Percentiles rank a stretch among this genome's conserved stretches.
Evolutionary conservation across 2,113 vertebrate species (phyloP).

Genomic region (Trematocara stigmaticum): DNA sequence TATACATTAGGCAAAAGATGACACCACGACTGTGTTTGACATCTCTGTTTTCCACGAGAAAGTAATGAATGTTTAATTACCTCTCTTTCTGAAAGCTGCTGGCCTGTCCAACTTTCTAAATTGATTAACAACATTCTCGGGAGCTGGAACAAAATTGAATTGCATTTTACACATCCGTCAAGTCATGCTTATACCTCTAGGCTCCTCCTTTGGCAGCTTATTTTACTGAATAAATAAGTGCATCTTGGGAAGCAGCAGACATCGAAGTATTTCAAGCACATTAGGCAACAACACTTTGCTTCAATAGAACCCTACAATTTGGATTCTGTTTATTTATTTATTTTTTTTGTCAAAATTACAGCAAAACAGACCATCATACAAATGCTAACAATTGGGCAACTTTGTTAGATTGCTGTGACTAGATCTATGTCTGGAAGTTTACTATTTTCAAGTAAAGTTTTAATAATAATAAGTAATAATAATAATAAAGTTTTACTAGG

Average conservation of each 20-base stretch:
- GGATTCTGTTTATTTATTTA: neutral
- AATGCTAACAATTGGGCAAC: neutral
- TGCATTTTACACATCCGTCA: constrained; percentile 32
- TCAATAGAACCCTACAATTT: neutral
- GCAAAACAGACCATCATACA: neutral
- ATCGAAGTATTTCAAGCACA: constrained; percentile 21
- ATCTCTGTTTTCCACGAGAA: constrained; percentile 25
- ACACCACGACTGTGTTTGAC: neutral
- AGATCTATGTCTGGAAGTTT: neutral
- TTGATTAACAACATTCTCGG: constrained; percentile 52
- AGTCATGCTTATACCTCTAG: constrained; percentile 17
- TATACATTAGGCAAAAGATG: neutral
- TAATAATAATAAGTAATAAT: no score
- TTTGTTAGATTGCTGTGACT: neutral
- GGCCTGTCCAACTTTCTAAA: constrained; percentile 9
- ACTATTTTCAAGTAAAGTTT: neutral
- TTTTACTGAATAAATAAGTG: constrained; percentile 47
- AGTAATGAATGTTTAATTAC: constrained; percentile 55
- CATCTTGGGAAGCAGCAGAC: neutral
- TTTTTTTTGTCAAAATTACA: neutral
- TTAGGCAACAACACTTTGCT: neutral
- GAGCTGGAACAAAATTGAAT: constrained; percentile 27
- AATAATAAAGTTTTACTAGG: neutral
- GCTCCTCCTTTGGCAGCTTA: constrained; percentile 10
- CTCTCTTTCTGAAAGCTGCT: constrained; percentile 10